phyloP scores from a whole-genome alignment of 2,888 invertebrate species.

The Gandaritis pyraliata region DNA sequence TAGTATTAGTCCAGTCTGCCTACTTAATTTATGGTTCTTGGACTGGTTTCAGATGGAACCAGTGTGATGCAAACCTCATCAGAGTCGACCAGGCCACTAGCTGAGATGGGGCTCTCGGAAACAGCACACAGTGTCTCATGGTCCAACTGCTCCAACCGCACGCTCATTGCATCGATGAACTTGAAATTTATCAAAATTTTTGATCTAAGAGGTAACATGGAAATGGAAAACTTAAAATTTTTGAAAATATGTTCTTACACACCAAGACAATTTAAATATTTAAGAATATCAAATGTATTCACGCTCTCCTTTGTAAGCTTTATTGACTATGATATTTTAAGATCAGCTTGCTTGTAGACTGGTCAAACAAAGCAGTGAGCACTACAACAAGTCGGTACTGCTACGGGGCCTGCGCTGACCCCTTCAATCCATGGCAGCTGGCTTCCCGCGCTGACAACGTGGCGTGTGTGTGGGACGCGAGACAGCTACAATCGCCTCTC shows the following conservation, averaged over 20 bases:
- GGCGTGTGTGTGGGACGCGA: conserved; percentile 94
- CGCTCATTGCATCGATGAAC: conserved; percentile 95
- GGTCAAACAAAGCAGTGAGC: conserved; percentile 86
- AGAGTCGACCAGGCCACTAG: conserved; percentile 85
- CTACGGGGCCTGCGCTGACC: conserved; percentile 92
- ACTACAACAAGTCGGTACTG: conserved; percentile 92
- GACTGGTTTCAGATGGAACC: conserved; percentile 40
- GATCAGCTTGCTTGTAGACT: conserved; percentile 79
- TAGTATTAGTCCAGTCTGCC: no score
- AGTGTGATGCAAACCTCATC: conserved; percentile 50
- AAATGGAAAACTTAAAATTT: no score
- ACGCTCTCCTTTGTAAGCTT: background rate
- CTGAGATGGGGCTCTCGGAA: conserved; percentile 93
- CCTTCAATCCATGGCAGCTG: conserved; percentile 90
- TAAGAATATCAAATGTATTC: no score
- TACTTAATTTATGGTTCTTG: no score
- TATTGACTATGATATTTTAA: no score
- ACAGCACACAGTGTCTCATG: conserved; percentile 93
- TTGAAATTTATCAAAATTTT: conserved; percentile 94
- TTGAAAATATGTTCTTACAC: no score
- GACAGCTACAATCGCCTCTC: conserved; percentile 93
- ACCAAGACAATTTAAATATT: no score
- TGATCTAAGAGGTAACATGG: conserved; percentile 94
- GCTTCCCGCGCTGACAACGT: conserved; percentile 93
- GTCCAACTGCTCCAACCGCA: conserved; percentile 89